phyloP scores from a whole-genome alignment of 2,888 invertebrate species.

The Nysson spinosus region DNA sequence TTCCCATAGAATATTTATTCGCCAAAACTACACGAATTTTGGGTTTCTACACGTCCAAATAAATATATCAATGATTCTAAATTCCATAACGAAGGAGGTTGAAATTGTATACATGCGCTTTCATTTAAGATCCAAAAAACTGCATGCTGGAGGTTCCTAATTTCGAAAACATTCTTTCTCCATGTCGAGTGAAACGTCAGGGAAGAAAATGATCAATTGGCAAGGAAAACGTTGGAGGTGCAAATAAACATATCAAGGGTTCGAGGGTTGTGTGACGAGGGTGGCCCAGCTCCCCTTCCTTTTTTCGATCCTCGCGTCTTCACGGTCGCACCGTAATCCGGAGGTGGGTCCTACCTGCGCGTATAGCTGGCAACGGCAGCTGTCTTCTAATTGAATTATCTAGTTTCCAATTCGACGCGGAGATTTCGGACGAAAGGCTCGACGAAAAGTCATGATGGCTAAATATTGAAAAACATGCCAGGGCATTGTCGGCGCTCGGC shows the following conservation, averaged over 20 bases:
- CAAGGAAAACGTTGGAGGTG: slow-evolving; percentile 15
- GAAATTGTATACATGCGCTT: too few species aligned
- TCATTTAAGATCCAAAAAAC: too few species aligned
- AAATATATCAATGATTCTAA: too few species aligned
- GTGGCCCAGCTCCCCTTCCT: slow-evolving; percentile 35
- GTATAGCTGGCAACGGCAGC: slow-evolving; percentile 65
- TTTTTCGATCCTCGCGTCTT: slow-evolving; percentile 25
- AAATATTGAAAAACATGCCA: slow-evolving; percentile 77
- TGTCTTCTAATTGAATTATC: slow-evolving; percentile 77
- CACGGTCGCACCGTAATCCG: slow-evolving; percentile 44
- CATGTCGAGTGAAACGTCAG: too few species aligned
- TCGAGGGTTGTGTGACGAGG: slow-evolving; percentile 57
- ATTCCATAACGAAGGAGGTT: too few species aligned
- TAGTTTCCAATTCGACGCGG: slow-evolving; percentile 77
- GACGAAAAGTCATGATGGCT: slow-evolving; percentile 77
- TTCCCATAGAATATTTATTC: neutral
- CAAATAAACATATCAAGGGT: slow-evolving; percentile 63
- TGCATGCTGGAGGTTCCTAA: too few species aligned
- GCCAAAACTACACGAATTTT: too few species aligned
- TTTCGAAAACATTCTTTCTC: too few species aligned
- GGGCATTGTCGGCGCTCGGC: slow-evolving; percentile 69
- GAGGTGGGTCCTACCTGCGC: slow-evolving; percentile 52
- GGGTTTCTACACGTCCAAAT: too few species aligned
- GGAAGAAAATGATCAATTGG: too few species aligned
- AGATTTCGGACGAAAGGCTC: slow-evolving; percentile 72